These are phyloP conservation scores for Tachuris rubrigastra DNA, from an alignment of 2,113 vertebrate genomes.

Conservation along the genomic window DNA sequence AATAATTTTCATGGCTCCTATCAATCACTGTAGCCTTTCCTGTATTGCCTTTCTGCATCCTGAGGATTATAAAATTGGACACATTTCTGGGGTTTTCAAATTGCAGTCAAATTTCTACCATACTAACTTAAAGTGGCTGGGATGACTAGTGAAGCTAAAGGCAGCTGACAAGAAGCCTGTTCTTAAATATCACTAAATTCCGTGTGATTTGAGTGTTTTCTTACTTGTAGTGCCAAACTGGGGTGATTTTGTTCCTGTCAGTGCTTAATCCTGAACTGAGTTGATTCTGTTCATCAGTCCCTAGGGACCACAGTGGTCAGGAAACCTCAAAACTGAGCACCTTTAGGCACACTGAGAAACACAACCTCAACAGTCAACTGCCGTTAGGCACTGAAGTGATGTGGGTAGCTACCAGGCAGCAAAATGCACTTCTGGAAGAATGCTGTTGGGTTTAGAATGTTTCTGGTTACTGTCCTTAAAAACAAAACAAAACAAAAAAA, in stretches of 20 bases:
- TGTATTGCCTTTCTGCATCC: background rate
- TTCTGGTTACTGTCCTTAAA: slow-evolving; percentile 1
- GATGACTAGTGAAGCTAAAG: background rate
- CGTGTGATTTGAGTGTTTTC: background rate
- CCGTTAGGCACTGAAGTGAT: background rate
- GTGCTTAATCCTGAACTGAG: background rate
- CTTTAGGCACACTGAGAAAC: slow-evolving; percentile 2
- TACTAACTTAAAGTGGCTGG: background rate
- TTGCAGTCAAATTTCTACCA: background rate
- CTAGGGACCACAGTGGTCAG: background rate
- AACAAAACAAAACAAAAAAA: background rate
- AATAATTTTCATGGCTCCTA: background rate
- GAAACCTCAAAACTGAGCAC: slow-evolving; percentile 17
- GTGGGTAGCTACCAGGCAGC: background rate
- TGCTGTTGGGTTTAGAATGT: slow-evolving; percentile 18
- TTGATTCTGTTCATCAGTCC: background rate
- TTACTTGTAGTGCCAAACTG: background rate
- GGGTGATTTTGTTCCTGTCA: background rate
- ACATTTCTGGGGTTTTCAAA: background rate
- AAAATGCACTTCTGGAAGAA: slow-evolving; percentile 24
- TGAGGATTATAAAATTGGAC: background rate
- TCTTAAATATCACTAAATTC: background rate
- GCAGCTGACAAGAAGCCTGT: background rate
- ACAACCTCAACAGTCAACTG: slow-evolving; percentile 27
- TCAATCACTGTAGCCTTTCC: background rate